Conservation (phyloP, 2,797 vertebrate species). For the Amblyraja radiata region DNA sequence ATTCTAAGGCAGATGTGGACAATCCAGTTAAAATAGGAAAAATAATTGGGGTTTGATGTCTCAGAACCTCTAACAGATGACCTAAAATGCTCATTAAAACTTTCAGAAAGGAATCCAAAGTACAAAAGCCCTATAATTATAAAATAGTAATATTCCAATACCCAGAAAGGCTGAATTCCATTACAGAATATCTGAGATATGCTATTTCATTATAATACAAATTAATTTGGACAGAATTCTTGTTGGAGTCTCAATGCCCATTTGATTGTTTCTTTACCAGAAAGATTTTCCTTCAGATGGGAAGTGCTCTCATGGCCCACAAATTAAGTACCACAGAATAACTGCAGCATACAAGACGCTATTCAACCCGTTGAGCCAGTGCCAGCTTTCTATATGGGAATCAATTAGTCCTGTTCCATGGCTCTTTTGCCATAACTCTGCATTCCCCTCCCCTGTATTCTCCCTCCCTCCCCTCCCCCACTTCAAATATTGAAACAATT, state of each 20-base stretch:
- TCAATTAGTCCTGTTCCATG: no score
- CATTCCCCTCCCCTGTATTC: no score
- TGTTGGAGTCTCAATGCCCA: not conserved
- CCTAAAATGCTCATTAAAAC: not conserved
- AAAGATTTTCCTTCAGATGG: not conserved
- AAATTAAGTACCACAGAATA: not conserved
- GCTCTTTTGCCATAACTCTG: no score
- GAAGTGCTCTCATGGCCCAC: not conserved
- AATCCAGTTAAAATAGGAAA: constrained; percentile 2
- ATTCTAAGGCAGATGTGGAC: not conserved
- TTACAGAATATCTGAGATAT: not conserved
- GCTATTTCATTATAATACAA: not conserved
- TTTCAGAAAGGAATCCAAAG: not conserved
- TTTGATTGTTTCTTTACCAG: not conserved
- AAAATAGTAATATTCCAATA: not conserved
- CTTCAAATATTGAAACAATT: no score
- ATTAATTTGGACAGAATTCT: not conserved
- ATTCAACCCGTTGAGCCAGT: no score
- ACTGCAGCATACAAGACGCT: no score
- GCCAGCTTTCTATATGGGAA: no score
- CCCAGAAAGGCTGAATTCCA: not conserved
- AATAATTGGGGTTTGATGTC: not conserved
- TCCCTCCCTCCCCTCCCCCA: no score
- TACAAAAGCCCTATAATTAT: not conserved
- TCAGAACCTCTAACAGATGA: not conserved